Base-by-base conservation (phyloP, 1,140 invertebrate species). In the Caenorhabditis inopinata region DNA sequence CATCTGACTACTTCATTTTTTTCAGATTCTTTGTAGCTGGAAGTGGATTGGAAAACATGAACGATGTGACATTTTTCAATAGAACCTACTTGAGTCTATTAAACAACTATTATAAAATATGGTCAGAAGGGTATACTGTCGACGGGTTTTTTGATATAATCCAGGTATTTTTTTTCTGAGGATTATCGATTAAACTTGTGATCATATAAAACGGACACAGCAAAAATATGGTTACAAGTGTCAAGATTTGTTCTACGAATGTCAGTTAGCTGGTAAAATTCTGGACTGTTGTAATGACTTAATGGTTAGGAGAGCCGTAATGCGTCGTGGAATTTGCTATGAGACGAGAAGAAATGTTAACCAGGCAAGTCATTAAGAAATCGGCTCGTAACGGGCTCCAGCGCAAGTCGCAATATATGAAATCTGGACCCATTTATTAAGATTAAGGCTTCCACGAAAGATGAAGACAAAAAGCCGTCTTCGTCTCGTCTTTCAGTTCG, bases 141-240 rank as follows among this genome's bases (percentile, higher is more conserved):
- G 46, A 81, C 68, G 74, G 62, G 29, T 86, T 86, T 75, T 86
- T 86, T 38, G 75, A 88, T 12, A 58, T 83, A 5, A 83, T 79
- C 16, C 68, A 84, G 49, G 76, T 79, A 76, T 73, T 48, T n/a
- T 38, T 16, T 53, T 9, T 42, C 3, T 27, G 11, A 14, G 21
- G 5, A 4, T 76, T 32, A 4, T 77, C n/a, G n/a, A n/a, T 14
- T 42, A 11, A 11, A 76, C 0, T n/a, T n/a, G n/a, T n/a, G n/a
- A n/a, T n/a, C n/a, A n/a, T 18, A 45, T 5, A 21, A 4, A 7
- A 2, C 23, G 21, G 23, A 75, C 88, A 21, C 53, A 87, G 76
- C 80, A 83, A 68, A 84, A 87, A 48, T 86, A 86, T 78, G 87
- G 86, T 11, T 88, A 85, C 79, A 84, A 87, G 73, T 87, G 86